Percentiles rank a stretch among this genome's conserved stretches.
Conservation (phyloP, 1,140 invertebrate species). For the Aphis craccivora region DNA sequence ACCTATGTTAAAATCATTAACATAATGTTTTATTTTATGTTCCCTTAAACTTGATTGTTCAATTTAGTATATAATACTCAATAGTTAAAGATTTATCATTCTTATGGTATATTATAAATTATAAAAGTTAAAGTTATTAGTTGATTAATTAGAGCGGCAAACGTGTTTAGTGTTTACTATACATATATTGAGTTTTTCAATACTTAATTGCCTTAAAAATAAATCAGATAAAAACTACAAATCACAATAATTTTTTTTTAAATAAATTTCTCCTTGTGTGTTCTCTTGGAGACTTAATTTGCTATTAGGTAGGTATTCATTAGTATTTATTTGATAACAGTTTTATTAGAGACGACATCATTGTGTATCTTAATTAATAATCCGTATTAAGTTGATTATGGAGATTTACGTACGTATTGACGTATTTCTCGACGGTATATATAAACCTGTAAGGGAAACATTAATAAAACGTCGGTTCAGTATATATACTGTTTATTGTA, state of each 20-base stretch:
- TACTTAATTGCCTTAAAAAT: conserved; percentile 4
- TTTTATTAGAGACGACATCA: neutral
- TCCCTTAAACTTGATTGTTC: neutral
- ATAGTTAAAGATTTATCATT: neutral
- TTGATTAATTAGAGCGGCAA: neutral
- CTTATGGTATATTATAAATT: neutral
- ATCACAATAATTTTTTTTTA: neutral
- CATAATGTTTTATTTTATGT: neutral
- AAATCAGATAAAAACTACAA: neutral
- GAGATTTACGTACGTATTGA: neutral
- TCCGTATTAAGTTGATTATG: neutral
- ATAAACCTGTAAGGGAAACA: neutral
- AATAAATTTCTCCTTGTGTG: neutral
- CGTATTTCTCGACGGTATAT: neutral
- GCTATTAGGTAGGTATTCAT: neutral
- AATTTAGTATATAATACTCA: neutral
- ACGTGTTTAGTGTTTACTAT: conserved; percentile 22
- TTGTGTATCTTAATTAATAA: neutral
- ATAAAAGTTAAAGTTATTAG: neutral
- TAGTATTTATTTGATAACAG: neutral
- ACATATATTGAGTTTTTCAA: neutral
- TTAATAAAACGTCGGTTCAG: neutral
- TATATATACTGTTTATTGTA: neutral
- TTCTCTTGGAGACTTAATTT: conserved; percentile 18
- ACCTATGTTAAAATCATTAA: neutral